These are phyloP conservation scores for Natator depressus DNA, from an alignment of 2,113 vertebrate species.

Conservation along the genomic window DNA sequence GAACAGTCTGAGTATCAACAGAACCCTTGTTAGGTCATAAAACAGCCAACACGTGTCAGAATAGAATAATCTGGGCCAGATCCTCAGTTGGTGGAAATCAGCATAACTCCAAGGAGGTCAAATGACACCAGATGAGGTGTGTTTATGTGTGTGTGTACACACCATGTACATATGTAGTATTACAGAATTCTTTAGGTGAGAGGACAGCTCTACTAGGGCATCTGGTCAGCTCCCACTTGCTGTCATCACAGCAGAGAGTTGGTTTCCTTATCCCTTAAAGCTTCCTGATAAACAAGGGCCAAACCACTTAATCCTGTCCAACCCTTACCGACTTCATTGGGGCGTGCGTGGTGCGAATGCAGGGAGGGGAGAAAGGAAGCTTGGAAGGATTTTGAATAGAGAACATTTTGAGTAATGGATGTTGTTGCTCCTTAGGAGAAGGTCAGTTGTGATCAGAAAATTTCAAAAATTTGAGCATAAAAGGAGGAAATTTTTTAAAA, in stretches of 20 bases:
- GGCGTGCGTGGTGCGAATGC: not conserved
- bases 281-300: constrained; percentile 24
- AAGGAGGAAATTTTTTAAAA: not conserved
- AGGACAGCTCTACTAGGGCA: not conserved
- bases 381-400: not conserved
- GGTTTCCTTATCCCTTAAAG: constrained; percentile 11
- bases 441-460: constrained; percentile 17
- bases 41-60: not conserved
- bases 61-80: not conserved
- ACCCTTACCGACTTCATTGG: constrained; percentile 10
- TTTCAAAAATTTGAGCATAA: not conserved
- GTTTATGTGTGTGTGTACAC: not conserved
- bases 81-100: not conserved
- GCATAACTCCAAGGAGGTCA: not conserved
- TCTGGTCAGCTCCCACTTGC: not conserved
- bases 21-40: not conserved
- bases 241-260: not conserved
- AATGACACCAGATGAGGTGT: not conserved
- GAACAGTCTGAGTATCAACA: not conserved
- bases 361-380: not conserved
- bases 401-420: constrained; percentile 24
- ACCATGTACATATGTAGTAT: not conserved
- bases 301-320: constrained; percentile 21
- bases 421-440: constrained; percentile 17
- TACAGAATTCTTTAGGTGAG: constrained; percentile 11